Percentiles rank a stretch among this genome's conserved stretches.
These are phyloP conservation scores for Aythya baeri DNA, from an alignment of 2,113 vertebrate species.

Conservation along the genomic window DNA sequence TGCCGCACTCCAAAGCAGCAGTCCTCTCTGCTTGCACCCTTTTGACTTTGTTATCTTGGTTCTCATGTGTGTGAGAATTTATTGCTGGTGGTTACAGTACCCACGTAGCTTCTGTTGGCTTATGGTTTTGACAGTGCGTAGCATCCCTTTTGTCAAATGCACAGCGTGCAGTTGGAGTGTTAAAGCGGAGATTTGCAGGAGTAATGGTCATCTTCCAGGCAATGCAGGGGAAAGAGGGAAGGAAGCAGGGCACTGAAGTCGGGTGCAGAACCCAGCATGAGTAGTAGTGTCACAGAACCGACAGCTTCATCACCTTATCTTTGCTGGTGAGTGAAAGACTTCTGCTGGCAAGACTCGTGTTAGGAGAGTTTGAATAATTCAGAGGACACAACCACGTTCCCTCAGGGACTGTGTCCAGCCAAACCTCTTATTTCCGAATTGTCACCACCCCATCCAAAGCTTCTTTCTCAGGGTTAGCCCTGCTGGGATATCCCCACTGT, in stretches of 20 bases:
- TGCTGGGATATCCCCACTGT: not conserved
- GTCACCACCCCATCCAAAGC: not conserved
- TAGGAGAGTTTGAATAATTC: too few species aligned
- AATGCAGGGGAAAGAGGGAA: not conserved
- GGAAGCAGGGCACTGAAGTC: not conserved
- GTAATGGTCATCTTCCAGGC: not conserved
- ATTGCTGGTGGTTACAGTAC: not conserved
- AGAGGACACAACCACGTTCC: not conserved
- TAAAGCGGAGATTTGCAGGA: not conserved
- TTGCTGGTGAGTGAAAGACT: not conserved
- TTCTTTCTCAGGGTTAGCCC: not conserved
- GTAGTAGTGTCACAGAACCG: not conserved
- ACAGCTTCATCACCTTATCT: not conserved
- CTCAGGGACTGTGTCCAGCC: not conserved
- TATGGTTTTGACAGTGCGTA: not conserved
- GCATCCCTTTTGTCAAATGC: not conserved
- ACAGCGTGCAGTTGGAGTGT: fast-evolving
- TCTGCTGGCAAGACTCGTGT: not conserved
- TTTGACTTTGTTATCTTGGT: not conserved
- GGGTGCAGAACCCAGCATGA: not conserved
- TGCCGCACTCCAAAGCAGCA: not conserved
- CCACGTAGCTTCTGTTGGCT: fast-evolving
- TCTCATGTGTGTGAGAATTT: not conserved
- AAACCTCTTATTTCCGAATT: not conserved
- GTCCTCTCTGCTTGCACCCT: not conserved